Conservation (phyloP, 2,113 vertebrate species). For the Notechis scutatus region DNA sequence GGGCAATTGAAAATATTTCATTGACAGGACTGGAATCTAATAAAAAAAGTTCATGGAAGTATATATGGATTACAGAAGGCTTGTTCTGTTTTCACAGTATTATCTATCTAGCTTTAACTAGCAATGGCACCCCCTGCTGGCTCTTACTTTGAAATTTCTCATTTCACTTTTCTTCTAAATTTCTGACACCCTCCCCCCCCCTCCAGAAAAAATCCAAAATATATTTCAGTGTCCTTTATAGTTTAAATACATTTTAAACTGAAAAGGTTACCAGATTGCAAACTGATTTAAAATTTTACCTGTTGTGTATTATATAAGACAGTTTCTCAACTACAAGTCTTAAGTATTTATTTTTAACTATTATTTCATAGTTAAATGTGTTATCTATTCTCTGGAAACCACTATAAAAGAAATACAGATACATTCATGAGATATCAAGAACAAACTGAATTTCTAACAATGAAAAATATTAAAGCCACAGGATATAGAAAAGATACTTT, state of each 20-base stretch:
- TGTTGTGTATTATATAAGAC: not conserved
- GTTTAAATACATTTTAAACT: not conserved
- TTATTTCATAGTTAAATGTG: not conserved
- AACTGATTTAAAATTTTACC: not conserved
- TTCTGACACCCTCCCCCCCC: not conserved
- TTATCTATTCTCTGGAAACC: not conserved
- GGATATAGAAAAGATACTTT: constrained; percentile 21
- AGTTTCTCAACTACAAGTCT: not conserved
- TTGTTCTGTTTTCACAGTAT: constrained; percentile 4
- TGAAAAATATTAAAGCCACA: not conserved
- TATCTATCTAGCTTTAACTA: constrained; percentile 41
- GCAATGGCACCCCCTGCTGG: constrained; percentile 61
- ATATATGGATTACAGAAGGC: constrained; percentile 21
- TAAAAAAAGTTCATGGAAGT: constrained; percentile 4
- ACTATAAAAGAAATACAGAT: not conserved
- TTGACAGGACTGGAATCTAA: constrained; percentile 8
- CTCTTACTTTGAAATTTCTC: constrained; percentile 28
- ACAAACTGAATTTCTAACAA: not conserved
- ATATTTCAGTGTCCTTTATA: not conserved
- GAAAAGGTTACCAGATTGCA: not conserved
- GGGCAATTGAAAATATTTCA: constrained; percentile 16
- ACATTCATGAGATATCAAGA: not conserved
- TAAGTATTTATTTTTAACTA: not conserved
- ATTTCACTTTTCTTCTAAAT: constrained; percentile 20
- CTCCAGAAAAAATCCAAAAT: not conserved